Conservation (phyloP, 1,140 invertebrate species). For the Stegodyphus dumicola region DNA sequence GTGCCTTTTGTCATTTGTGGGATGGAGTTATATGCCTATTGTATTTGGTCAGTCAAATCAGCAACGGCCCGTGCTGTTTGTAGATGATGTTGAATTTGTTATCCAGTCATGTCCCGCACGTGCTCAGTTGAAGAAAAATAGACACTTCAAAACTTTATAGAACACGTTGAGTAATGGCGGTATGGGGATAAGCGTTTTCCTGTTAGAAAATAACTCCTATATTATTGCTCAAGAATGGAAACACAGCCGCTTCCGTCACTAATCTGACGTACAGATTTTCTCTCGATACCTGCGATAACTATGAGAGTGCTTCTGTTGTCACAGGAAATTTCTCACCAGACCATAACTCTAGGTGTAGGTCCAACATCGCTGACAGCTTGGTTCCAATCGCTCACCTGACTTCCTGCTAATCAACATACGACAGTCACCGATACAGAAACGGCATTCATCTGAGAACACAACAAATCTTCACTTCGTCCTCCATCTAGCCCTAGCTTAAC, state of each 20-base stretch:
- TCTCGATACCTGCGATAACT: background rate
- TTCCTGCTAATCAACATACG: background rate
- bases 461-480: background rate
- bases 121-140: background rate
- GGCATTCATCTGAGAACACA: no score
- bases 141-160: background rate
- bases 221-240: background rate
- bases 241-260: background rate
- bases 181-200: background rate
- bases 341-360: conserved; percentile 27
- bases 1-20: background rate
- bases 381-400: background rate
- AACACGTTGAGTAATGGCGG: background rate
- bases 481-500: background rate
- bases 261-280: background rate
- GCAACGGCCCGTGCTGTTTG: background rate
- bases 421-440: conserved; percentile 1
- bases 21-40: background rate
- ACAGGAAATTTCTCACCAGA: conserved; percentile 4
- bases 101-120: background rate
- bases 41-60: background rate
- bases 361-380: background rate
- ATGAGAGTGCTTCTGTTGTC: background rate
- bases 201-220: background rate
- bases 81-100: background rate